Percentiles rank a stretch among this genome's conserved stretches.
Conservation (phyloP, 1,140 invertebrate genomes). For the Achatina immaculata region DNA sequence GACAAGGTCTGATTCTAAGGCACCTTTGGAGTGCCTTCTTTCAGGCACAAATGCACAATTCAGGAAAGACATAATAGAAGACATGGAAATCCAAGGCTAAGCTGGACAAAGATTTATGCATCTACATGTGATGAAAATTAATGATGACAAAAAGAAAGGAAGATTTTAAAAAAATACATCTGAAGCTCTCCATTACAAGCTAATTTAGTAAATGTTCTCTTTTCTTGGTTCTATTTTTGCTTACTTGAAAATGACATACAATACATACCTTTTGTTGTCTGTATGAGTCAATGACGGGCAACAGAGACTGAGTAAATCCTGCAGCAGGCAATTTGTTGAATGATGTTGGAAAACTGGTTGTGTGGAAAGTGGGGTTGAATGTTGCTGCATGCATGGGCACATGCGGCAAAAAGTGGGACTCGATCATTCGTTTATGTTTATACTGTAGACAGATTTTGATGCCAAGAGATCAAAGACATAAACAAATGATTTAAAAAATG, state of each 20-base stretch:
- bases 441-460: conserved; percentile 31
- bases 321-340: conserved; percentile 43
- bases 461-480: no score
- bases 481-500: no score
- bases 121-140: not conserved
- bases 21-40: no score
- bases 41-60: no score
- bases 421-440: conserved; percentile 41
- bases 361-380: conserved; percentile 60
- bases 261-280: conserved; percentile 62
- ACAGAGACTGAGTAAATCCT: conserved; percentile 44
- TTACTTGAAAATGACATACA: not conserved
- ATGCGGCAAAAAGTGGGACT: conserved; percentile 56
- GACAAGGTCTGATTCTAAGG: no score
- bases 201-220: no score
- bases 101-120: not conserved
- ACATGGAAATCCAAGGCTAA: not conserved
- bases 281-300: conserved; percentile 61
- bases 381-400: conserved; percentile 57
- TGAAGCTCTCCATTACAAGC: no score
- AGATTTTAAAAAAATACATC: not conserved
- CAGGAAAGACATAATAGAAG: not conserved
- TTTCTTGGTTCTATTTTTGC: not conserved
- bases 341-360: conserved; percentile 53
- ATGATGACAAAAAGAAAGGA: not conserved